A percentile compares a stretch with the other conserved stretches of the same genome.
phyloP scores from a whole-genome alignment of 2,113 vertebrate genomes.

The Nesoenas mayeri region DNA sequence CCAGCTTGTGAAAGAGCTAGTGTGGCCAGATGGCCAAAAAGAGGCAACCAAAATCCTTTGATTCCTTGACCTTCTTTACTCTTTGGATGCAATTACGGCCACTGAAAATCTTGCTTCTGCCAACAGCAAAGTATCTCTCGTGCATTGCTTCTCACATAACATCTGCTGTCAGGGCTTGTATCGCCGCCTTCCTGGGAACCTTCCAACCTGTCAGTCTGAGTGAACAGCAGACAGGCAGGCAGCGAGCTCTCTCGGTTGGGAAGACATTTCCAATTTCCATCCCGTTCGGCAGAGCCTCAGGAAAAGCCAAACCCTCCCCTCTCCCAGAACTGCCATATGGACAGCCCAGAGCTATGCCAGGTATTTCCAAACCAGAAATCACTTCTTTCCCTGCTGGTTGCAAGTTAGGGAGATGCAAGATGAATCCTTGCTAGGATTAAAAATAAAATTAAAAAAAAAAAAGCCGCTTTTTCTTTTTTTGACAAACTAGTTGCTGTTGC shows the following conservation, averaged over 20 bases:
- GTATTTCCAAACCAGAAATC: constrained; percentile 18
- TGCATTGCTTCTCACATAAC: constrained; percentile 1
- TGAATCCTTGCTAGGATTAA: background rate
- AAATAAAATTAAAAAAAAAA: too few species aligned
- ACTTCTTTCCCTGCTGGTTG: background rate
- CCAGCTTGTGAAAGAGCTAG: background rate
- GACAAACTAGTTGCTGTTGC: background rate
- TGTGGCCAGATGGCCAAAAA: background rate
- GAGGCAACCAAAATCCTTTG: background rate
- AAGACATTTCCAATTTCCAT: constrained; percentile 16
- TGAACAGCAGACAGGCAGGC: constrained; percentile 44
- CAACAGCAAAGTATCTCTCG: constrained; percentile 25
- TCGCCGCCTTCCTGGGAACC: constrained; percentile 47
- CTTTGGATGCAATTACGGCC: constrained; percentile 18
- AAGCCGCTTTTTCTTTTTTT: background rate
- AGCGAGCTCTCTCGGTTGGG: background rate
- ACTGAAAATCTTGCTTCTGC: constrained; percentile 38
- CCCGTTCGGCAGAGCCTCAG: background rate
- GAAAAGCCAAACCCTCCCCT: constrained; percentile 5
- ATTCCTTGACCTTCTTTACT: constrained; percentile 14
- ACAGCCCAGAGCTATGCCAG: constrained; percentile 31
- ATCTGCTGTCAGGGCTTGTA: constrained; percentile 57
- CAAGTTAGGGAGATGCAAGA: background rate
- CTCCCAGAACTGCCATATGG: constrained; percentile 40
- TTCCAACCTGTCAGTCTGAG: constrained; percentile 54